A percentile compares a stretch with the other conserved stretches of the same genome.
Conservation (phyloP, 2,888 invertebrate species). For the Trisateles emortualis region DNA sequence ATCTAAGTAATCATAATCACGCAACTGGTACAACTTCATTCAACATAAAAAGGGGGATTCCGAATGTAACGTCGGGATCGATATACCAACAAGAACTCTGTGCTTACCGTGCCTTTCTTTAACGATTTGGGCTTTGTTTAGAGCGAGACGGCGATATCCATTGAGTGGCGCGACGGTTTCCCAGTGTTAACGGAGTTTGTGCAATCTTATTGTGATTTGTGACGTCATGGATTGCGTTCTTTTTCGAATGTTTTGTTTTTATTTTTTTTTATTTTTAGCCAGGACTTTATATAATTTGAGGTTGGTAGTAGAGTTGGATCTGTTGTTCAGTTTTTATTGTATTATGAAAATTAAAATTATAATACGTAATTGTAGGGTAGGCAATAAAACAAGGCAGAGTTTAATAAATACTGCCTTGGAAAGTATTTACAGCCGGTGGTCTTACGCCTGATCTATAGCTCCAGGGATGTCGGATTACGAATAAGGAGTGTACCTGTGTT, state of each 20-base stretch:
- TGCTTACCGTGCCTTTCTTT: constrained; percentile 34
- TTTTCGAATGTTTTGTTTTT: neutral
- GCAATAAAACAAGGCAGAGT: no score
- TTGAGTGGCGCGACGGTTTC: constrained; percentile 31
- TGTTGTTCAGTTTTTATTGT: no score
- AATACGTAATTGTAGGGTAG: no score
- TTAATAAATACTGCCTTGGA: no score
- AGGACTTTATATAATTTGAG: no score
- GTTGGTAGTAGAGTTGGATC: no score
- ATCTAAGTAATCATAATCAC: constrained; percentile 2
- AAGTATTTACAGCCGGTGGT: no score
- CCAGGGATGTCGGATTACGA: no score
- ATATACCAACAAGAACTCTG: constrained; percentile 46
- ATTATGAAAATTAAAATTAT: no score
- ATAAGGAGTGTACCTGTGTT: no score
- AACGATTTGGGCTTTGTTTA: constrained; percentile 51
- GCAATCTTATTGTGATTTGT: constrained; percentile 12
- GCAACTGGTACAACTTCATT: constrained; percentile 29
- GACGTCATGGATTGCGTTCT: constrained; percentile 19
- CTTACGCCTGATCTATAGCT: no score
- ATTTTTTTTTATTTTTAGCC: constrained; percentile 1
- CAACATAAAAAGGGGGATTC: constrained; percentile 42
- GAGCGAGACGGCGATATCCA: constrained; percentile 49
- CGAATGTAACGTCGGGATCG: constrained; percentile 39
- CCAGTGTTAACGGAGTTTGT: constrained; percentile 18